Percentiles rank a stretch among this genome's conserved stretches.
Conservation (phyloP, 2,888 invertebrate genomes). For the Lithophane leautieri region DNA sequence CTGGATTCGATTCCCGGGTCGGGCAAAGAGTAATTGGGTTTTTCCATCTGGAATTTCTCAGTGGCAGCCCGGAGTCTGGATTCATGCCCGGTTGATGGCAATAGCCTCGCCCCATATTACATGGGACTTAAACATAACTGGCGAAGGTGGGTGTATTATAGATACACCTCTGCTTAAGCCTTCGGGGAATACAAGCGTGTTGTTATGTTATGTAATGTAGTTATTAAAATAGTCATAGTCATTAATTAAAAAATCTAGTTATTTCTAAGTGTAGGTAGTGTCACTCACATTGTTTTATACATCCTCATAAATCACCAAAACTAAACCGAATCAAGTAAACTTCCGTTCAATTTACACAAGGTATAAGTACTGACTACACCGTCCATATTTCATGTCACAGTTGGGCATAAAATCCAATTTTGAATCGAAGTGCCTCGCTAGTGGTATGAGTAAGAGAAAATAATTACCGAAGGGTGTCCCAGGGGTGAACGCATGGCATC, state of each 20-base stretch:
- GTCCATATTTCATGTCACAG: conserved; percentile 40
- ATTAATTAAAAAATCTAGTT: neutral
- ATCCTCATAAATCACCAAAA: conserved; percentile 10
- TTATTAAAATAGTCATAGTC: too few species aligned
- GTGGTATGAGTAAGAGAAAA: conserved; percentile 67
- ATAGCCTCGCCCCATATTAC: too few species aligned
- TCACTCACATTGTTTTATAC: neutral
- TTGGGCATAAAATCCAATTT: conserved; percentile 65
- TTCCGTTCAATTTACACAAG: conserved; percentile 39
- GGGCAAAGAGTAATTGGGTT: too few species aligned
- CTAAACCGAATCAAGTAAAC: conserved; percentile 8
- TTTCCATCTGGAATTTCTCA: too few species aligned
- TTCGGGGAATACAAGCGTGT: too few species aligned
- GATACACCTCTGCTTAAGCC: too few species aligned
- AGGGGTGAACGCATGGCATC: conserved; percentile 67
- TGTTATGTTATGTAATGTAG: too few species aligned
- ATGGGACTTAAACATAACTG: too few species aligned
- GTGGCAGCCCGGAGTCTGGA: too few species aligned
- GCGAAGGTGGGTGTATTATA: too few species aligned
- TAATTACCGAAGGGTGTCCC: conserved; percentile 72
- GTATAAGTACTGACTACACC: neutral
- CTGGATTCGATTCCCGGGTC: too few species aligned
- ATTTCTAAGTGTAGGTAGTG: neutral
- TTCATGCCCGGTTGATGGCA: too few species aligned
- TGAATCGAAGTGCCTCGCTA: conserved; percentile 59